phyloP scores from a whole-genome alignment of 1,140 invertebrate genomes.

The Drepana arcuata region DNA sequence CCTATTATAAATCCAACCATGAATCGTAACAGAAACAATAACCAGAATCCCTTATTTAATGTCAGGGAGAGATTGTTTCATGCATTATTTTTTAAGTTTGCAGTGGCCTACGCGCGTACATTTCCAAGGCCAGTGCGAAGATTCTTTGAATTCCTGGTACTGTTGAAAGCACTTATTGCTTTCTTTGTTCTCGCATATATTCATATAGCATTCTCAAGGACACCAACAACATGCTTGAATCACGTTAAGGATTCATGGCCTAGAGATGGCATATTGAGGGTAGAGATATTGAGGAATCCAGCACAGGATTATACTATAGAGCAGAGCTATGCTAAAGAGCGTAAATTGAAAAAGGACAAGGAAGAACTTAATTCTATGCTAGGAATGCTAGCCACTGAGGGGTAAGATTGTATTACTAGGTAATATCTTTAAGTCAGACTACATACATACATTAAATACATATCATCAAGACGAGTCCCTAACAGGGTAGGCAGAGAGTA shows the following conservation, averaged over 20 bases:
- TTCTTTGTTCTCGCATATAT: constrained; percentile 96
- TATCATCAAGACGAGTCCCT: too few relatives aligned
- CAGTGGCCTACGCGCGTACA: constrained; percentile 90
- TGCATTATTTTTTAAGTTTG: constrained; percentile 93
- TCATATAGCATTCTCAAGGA: constrained; percentile 93
- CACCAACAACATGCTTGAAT: constrained; percentile 94
- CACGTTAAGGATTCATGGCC: constrained; percentile 94
- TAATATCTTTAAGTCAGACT: not conserved
- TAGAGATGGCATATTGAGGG: constrained; percentile 92
- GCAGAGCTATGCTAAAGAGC: constrained; percentile 86
- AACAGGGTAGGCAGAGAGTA: too few relatives aligned
- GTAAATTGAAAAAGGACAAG: constrained; percentile 79
- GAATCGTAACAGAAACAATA: constrained; percentile 73
- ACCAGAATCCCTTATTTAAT: constrained; percentile 84
- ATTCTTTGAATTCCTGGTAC: constrained; percentile 91
- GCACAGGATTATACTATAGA: constrained; percentile 82
- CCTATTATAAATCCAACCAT: constrained; percentile 65
- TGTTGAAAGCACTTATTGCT: constrained; percentile 90
- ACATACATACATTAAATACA: not conserved
- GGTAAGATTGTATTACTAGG: constrained; percentile 62
- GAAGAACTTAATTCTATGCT: constrained; percentile 78
- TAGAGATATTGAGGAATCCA: constrained; percentile 93
- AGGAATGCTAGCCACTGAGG: constrained; percentile 78
- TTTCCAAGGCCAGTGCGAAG: constrained; percentile 89
- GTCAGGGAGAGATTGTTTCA: constrained; percentile 96